Conservation (phyloP, 2,113 vertebrate genomes). For the Aphelocoma coerulescens region DNA sequence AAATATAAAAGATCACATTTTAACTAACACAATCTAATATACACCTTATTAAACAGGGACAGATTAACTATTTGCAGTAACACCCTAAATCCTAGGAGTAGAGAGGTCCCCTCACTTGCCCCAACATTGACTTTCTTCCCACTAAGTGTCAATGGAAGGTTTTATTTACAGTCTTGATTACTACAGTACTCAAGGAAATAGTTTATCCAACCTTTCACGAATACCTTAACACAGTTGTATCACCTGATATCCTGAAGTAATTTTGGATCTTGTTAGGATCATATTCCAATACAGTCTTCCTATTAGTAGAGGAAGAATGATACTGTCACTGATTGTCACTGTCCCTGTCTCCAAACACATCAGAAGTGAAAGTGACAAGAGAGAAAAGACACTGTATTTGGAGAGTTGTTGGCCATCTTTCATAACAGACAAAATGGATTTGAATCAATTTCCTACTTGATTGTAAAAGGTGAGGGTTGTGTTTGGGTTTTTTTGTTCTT, state of each 20-base stretch:
- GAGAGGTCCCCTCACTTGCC: neutral
- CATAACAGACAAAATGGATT: neutral
- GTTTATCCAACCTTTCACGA: neutral
- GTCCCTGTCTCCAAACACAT: neutral
- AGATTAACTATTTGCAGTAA: neutral
- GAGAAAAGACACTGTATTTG: neutral
- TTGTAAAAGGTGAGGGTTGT: neutral
- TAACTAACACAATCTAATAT: neutral
- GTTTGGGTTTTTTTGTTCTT: no score
- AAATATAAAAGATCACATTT: neutral
- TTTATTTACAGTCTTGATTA: neutral
- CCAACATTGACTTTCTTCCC: neutral
- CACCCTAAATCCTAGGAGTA: neutral
- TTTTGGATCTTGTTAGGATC: neutral
- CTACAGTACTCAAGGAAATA: neutral
- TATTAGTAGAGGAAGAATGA: neutral
- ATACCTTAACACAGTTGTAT: neutral
- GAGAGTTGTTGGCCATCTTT: neutral
- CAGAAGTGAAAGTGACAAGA: accelerated
- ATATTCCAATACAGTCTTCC: neutral
- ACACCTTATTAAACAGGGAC: neutral
- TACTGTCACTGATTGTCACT: neutral
- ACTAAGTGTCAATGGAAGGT: neutral
- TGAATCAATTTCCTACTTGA: neutral
- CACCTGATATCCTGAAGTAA: neutral